A percentile compares a stretch with the other conserved stretches of the same genome.
Conservation (phyloP, 2,888 invertebrate genomes). For the Hyalella azteca region DNA sequence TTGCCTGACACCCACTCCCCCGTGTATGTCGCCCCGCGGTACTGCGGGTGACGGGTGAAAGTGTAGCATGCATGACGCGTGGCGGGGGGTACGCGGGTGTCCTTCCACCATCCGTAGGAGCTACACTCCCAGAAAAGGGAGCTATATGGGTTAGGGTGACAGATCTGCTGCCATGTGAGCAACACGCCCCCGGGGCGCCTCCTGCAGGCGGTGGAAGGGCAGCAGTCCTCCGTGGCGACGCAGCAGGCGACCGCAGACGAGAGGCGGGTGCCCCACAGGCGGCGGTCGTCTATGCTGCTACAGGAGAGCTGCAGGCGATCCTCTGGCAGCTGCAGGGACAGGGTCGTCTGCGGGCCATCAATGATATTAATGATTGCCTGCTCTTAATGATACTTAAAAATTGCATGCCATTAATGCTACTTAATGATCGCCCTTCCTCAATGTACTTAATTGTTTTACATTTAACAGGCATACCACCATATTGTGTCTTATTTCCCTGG, state of each 20-base stretch:
- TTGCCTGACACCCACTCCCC: slow-evolving; percentile 77
- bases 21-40: slow-evolving; percentile 78
- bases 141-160: neutral
- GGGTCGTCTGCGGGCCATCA: neutral
- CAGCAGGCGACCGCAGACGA: neutral
- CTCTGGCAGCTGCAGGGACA: slow-evolving; percentile 5
- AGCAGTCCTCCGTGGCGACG: neutral
- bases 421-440: too few species aligned
- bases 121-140: neutral
- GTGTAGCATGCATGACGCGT: slow-evolving; percentile 75
- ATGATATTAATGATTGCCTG: too few species aligned
- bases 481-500: too few species aligned
- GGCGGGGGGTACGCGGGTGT: slow-evolving; percentile 71
- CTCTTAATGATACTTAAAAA: too few species aligned
- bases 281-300: neutral
- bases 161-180: neutral
- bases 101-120: neutral
- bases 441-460: too few species aligned
- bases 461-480: too few species aligned
- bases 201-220: neutral
- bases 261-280: neutral
- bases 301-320: neutral
- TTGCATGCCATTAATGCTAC: too few species aligned
- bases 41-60: slow-evolving; percentile 75
- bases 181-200: neutral